phyloP scores from a whole-genome alignment of 2,888 invertebrate species.

The Erebia epiphron region DNA sequence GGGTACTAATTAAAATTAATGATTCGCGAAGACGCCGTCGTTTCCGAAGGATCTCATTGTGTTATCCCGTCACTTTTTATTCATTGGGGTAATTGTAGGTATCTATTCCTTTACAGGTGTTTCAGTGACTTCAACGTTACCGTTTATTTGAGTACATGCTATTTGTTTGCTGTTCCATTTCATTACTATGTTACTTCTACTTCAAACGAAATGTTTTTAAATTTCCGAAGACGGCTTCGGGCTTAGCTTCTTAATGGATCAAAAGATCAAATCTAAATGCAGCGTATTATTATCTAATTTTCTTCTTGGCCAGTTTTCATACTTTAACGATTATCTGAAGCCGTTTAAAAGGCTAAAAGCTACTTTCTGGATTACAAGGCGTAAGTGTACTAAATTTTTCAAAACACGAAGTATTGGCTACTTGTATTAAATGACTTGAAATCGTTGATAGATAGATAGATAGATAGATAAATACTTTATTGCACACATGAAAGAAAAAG shows the following conservation, averaged over 20 bases:
- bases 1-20: constrained; percentile 82
- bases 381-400: too few relatives aligned
- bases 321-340: background rate
- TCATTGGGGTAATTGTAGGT: constrained; percentile 63
- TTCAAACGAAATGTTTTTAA: background rate
- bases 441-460: background rate
- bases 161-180: constrained; percentile 5
- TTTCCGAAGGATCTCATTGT: constrained; percentile 68
- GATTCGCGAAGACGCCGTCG: constrained; percentile 75
- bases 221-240: background rate
- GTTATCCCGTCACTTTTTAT: constrained; percentile 77
- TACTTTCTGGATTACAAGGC: too few relatives aligned
- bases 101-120: constrained; percentile 65
- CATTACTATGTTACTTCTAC: constrained; percentile 1
- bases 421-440: background rate
- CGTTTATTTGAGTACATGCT: constrained; percentile 41
- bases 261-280: background rate
- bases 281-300: background rate
- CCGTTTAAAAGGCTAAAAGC: background rate
- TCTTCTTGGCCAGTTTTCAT: background rate
- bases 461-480: too few relatives aligned
- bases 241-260: background rate
- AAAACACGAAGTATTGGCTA: too few relatives aligned
- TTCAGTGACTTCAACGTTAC: constrained; percentile 54
- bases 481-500: too few relatives aligned